These are phyloP conservation scores for Cygnus olor DNA, from an alignment of 2,797 vertebrate genomes.

Conservation along the genomic window DNA sequence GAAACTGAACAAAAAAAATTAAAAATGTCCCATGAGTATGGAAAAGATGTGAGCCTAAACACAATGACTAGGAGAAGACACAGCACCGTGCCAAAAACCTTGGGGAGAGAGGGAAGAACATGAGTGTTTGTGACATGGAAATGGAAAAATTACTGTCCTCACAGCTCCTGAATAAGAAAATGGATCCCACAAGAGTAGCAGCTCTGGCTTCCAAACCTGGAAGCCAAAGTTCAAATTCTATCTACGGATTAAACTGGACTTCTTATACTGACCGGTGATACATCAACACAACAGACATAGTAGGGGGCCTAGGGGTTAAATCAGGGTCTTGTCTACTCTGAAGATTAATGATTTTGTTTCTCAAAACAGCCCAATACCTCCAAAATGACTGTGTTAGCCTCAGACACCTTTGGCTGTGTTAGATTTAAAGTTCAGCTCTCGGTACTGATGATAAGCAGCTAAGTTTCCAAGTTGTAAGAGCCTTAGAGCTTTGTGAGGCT, in stretches of 20 bases:
- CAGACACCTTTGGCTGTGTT: neutral
- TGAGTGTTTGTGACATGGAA: neutral
- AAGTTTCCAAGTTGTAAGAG: neutral
- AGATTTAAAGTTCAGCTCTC: slow-evolving; percentile 6
- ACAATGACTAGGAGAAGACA: slow-evolving; percentile 17
- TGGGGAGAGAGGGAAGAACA: neutral
- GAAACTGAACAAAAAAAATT: neutral
- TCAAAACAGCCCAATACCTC: neutral
- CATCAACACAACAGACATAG: neutral
- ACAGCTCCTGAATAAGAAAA: neutral
- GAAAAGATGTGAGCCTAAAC: neutral
- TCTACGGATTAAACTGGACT: slow-evolving; percentile 12
- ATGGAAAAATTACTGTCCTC: neutral
- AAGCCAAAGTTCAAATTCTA: neutral
- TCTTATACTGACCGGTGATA: neutral
- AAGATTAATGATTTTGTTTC: neutral
- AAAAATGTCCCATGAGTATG: neutral
- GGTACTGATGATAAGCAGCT: neutral
- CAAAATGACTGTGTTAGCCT: neutral
- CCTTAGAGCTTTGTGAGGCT: neutral
- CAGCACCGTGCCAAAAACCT: neutral
- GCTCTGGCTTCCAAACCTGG: neutral
- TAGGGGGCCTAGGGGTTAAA: neutral
- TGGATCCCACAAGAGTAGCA: neutral
- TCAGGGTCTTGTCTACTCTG: neutral